These are phyloP conservation scores for Aphelocoma californica DNA, from an alignment of 2,797 vertebrate genomes.

Conservation along the genomic window DNA sequence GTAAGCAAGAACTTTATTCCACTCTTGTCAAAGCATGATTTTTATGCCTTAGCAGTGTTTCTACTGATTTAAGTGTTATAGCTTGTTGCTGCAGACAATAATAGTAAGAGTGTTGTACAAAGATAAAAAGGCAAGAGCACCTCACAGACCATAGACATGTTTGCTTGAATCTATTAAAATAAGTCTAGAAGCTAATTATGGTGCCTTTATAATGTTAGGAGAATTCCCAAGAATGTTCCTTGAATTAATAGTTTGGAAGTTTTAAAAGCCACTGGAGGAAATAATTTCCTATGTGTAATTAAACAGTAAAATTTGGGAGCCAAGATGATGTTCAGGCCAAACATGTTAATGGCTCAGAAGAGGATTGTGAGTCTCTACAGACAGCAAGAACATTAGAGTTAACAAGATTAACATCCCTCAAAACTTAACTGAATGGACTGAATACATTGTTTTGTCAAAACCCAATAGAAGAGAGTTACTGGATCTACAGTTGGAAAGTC, in stretches of 20 bases:
- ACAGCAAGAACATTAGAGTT: neutral
- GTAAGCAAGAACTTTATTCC: neutral
- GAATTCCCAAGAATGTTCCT: neutral
- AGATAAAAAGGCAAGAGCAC: neutral
- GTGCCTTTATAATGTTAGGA: neutral
- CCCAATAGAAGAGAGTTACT: neutral
- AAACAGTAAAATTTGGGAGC: conserved; percentile 30
- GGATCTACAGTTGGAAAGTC: neutral
- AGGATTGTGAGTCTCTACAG: neutral
- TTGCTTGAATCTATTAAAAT: neutral
- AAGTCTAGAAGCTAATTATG: conserved; percentile 8
- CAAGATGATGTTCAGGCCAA: neutral
- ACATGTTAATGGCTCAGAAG: neutral
- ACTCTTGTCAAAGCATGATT: neutral
- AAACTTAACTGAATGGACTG: neutral
- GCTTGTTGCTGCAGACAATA: neutral
- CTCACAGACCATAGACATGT: neutral
- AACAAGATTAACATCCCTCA: neutral
- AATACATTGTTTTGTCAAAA: conserved; percentile 9
- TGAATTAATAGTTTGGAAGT: neutral
- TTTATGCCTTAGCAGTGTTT: neutral
- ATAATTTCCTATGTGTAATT: conserved; percentile 18
- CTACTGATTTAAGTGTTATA: neutral
- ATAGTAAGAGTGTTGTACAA: neutral
- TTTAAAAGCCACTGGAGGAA: conserved; percentile 15